A percentile compares a stretch with the other conserved stretches of the same genome.
Conservation (phyloP, 2,888 invertebrate species). For the Aphrophora alni region DNA sequence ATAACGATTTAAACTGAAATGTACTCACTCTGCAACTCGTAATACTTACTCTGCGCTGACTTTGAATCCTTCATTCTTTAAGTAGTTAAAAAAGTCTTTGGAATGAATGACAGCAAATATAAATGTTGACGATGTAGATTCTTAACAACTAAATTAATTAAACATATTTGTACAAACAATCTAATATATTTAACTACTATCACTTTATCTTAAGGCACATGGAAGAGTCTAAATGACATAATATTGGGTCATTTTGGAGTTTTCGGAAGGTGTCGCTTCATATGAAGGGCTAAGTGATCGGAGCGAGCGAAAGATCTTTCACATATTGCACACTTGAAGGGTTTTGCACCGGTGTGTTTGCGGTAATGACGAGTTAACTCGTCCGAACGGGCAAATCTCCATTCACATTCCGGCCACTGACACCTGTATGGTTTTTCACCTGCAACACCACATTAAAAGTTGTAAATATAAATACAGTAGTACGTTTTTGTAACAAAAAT, state of each 20-base stretch:
- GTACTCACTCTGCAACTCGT: background rate
- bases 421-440: constrained; percentile 65
- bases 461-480: background rate
- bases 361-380: constrained; percentile 65
- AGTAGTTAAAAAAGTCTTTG: background rate
- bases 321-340: constrained; percentile 64
- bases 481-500: too few relatives aligned
- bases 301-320: constrained; percentile 64
- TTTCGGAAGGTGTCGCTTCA: constrained; percentile 79
- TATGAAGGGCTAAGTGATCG: constrained; percentile 66
- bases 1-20: background rate
- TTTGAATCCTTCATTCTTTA: background rate
- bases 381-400: constrained; percentile 65
- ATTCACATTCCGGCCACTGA: constrained; percentile 63
- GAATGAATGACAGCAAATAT: background rate
- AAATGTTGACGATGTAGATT: background rate
- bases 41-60: background rate
- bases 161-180: constrained; percentile 1
- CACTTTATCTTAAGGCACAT: constrained; percentile 1
- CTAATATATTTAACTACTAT: background rate
- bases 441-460: constrained; percentile 53
- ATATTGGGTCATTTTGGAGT: constrained; percentile 68
- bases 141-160: background rate
- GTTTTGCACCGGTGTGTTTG: constrained; percentile 66
- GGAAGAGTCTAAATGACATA: background rate